phyloP scores from a whole-genome alignment of 2,797 vertebrate genomes.

The Petrocephalus schoutedeni region DNA sequence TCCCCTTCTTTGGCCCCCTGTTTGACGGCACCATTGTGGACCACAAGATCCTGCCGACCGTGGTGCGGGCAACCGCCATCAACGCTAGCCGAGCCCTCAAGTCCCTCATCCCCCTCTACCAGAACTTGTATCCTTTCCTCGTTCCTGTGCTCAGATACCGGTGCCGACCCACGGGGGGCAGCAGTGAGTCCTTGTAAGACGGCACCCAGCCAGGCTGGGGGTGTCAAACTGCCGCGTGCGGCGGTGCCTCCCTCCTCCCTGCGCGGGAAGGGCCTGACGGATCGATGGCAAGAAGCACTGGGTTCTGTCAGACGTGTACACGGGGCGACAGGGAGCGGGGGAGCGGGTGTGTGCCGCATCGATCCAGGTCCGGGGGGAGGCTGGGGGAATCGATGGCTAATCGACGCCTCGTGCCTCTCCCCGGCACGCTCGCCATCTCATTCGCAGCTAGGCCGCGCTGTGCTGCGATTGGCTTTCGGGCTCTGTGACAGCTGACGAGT shows the following conservation, averaged over 20 bases:
- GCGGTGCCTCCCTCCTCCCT: not conserved
- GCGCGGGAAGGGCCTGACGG: not conserved
- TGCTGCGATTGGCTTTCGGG: not conserved
- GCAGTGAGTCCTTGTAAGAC: not conserved
- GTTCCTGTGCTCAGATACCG: not conserved
- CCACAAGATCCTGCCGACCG: conserved; percentile 88
- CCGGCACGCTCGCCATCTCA: conserved; percentile 28
- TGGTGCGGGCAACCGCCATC: conserved; percentile 96
- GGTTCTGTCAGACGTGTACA: conserved; percentile 2
- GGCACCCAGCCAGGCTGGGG: not conserved
- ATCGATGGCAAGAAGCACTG: conserved; percentile 1
- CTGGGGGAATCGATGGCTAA: conserved; percentile 36
- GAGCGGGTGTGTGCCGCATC: conserved; percentile 42
- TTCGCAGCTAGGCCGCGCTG: not conserved
- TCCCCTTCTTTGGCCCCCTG: conserved; percentile 93
- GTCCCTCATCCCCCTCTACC: conserved; percentile 93
- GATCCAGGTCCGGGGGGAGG: conserved; percentile 29
- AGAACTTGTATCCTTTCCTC: conserved; percentile 97
- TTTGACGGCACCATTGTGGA: conserved; percentile 97
- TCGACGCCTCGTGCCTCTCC: conserved; percentile 39
- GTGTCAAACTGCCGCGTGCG: not conserved
- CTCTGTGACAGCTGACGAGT: not conserved
- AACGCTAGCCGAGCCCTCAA: conserved; percentile 95
- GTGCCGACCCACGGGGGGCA: not conserved
- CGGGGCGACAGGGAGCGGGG: conserved; percentile 31